phyloP scores from a whole-genome alignment of 2,113 vertebrate genomes.

The Vidua chalybeata region DNA sequence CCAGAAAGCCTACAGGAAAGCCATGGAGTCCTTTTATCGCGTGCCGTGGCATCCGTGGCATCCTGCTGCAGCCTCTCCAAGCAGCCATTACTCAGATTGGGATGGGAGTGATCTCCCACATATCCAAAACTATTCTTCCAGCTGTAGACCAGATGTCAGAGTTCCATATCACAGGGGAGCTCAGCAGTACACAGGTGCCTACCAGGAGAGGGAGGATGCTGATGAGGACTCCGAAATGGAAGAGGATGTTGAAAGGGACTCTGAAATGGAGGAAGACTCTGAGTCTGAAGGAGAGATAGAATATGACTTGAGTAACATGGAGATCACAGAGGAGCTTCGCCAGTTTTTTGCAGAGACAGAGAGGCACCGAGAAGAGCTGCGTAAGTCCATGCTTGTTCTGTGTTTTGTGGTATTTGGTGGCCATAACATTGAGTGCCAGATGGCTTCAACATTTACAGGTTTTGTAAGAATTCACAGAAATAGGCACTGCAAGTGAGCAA shows the following conservation, averaged over 20 bases:
- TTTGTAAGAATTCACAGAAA: background rate
- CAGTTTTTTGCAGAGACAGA: conserved; percentile 93
- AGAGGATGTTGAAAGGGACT: background rate
- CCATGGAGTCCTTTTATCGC: conserved; percentile 71
- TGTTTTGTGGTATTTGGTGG: background rate
- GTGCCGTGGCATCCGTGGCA: background rate
- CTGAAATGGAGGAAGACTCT: background rate
- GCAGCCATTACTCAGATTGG: conserved; percentile 63
- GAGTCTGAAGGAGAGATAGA: conserved; percentile 78
- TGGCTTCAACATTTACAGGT: background rate
- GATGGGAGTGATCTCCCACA: background rate
- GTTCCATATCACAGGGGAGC: rapidly evolving
- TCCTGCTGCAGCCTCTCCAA: background rate
- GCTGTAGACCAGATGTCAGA: background rate
- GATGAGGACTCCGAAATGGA: background rate
- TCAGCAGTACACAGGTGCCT: background rate
- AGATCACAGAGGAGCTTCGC: conserved; percentile 93
- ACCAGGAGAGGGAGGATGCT: background rate
- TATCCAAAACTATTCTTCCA: background rate
- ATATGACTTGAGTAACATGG: conserved; percentile 92
- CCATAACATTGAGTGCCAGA: background rate
- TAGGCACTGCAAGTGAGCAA: background rate
- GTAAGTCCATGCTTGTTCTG: conserved; percentile 72
- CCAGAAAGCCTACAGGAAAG: conserved; percentile 82
- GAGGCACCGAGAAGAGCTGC: conserved; percentile 85